These are phyloP conservation scores for Papilio gigon DNA, from an alignment of 2,888 invertebrate genomes.

Conservation along the genomic window DNA sequence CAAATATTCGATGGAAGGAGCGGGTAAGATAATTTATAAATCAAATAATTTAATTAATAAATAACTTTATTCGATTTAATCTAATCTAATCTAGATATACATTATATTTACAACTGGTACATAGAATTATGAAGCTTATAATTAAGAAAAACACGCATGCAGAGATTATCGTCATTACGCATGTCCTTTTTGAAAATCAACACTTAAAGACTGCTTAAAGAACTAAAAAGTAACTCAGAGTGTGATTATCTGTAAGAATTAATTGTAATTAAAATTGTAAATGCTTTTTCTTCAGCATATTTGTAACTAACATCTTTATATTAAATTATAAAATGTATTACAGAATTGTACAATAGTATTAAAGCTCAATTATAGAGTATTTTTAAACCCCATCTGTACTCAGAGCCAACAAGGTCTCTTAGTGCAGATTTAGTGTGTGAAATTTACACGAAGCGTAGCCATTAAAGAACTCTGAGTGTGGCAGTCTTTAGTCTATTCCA, in stretches of 20 bases:
- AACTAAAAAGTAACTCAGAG: too few relatives aligned
- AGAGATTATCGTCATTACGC: slow-evolving; percentile 30
- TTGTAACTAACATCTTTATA: slow-evolving; percentile 49
- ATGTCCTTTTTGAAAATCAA: too few relatives aligned
- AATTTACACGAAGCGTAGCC: not conserved
- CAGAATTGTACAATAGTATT: slow-evolving; percentile 41
- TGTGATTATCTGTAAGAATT: too few relatives aligned
- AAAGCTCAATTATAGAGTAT: slow-evolving; percentile 56
- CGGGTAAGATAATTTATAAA: slow-evolving; percentile 86
- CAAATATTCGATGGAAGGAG: slow-evolving; percentile 95
- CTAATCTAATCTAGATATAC: slow-evolving; percentile 65
- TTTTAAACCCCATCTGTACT: slow-evolving; percentile 36
- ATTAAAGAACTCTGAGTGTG: not conserved
- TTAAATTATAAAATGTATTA: slow-evolving; percentile 38
- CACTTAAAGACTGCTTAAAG: too few relatives aligned
- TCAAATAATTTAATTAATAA: slow-evolving; percentile 58
- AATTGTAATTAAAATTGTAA: slow-evolving; percentile 57
- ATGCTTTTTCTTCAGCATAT: slow-evolving; percentile 57
- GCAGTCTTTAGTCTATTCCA: slow-evolving; percentile 70
- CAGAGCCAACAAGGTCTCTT: not conserved
- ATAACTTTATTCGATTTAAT: slow-evolving; percentile 61
- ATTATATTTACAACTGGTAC: slow-evolving; percentile 71
- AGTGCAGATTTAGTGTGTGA: not conserved
- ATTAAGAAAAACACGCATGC: too few relatives aligned
- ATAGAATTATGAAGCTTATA: slow-evolving; percentile 44